Evolutionary conservation across 2,797 vertebrate species (phyloP).

Genomic region (Phalloptychus januarius): DNA sequence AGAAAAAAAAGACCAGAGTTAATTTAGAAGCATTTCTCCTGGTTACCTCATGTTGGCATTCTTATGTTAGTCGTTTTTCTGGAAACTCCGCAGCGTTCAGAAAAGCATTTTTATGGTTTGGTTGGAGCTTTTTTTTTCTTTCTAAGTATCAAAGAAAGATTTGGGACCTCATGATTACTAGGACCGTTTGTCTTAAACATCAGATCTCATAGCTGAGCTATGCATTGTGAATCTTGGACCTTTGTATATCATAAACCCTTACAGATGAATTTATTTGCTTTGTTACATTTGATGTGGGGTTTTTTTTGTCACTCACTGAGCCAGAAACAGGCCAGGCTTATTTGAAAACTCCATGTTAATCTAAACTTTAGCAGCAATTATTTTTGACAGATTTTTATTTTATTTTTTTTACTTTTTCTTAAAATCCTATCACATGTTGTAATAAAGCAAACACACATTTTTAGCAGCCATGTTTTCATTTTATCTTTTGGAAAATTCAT

Average conservation of each 20-base stretch:
- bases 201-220: conserved; percentile 76
- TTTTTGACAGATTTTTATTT: not conserved
- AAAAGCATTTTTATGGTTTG: conserved; percentile 43
- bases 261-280: conserved; percentile 51
- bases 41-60: conserved; percentile 21
- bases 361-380: not conserved
- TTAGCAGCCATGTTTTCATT: conserved; percentile 73
- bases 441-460: conserved; percentile 43
- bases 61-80: conserved; percentile 32
- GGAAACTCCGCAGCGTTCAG: conserved; percentile 52
- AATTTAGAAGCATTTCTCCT: conserved; percentile 15
- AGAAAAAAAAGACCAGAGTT: conserved; percentile 4
- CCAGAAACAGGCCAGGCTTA: conserved; percentile 46
- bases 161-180: conserved; percentile 52
- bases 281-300: conserved; percentile 15
- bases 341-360: conserved; percentile 12
- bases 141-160: conserved; percentile 41
- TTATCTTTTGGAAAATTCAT: conserved; percentile 64
- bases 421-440: conserved; percentile 49
- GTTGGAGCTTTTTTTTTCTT: conserved; percentile 28
- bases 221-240: conserved; percentile 82
- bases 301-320: conserved; percentile 50
- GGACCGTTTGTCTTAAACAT: conserved; percentile 79
- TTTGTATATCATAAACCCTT: conserved; percentile 64
- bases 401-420: conserved; percentile 25